A percentile compares a stretch with the other conserved stretches of the same genome.
These are phyloP conservation scores for Drosophila quadrilineata DNA, from an alignment of 1,140 invertebrate genomes.

Conservation along the genomic window DNA sequence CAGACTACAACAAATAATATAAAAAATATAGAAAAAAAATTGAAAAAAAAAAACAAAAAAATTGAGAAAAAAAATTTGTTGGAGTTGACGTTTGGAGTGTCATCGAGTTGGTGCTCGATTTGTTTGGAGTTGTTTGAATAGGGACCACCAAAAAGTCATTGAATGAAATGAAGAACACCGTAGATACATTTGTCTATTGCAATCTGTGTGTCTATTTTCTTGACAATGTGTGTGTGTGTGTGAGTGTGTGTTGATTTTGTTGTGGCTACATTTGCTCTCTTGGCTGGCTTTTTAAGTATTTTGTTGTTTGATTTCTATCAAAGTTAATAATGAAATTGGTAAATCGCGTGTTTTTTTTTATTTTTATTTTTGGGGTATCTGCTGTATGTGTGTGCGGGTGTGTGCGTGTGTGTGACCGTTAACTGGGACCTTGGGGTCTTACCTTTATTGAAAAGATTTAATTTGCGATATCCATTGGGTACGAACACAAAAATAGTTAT, in stretches of 20 bases:
- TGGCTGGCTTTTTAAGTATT: conserved; percentile 64
- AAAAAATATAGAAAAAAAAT: too few relatives aligned
- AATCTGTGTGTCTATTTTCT: not conserved
- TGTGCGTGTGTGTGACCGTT: conserved; percentile 39
- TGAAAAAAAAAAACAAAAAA: too few relatives aligned
- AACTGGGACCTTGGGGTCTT: conserved; percentile 53
- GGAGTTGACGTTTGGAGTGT: conserved; percentile 75
- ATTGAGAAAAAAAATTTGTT: conserved; percentile 61
- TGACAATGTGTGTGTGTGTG: conserved; percentile 1
- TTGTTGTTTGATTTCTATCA: conserved; percentile 78
- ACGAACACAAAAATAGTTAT: conserved; percentile 18
- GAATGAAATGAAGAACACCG: conserved; percentile 76
- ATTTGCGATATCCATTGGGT: conserved; percentile 75
- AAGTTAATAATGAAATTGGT: conserved; percentile 79
- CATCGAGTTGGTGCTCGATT: conserved; percentile 75
- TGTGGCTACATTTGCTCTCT: conserved; percentile 40
- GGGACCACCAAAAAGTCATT: conserved; percentile 79
- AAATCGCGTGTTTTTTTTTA: conserved; percentile 53
- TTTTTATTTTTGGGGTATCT: conserved; percentile 27
- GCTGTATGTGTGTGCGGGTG: not conserved
- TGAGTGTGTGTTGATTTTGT: conserved; percentile 22
- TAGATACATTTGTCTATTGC: conserved; percentile 56
- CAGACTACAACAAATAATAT: too few relatives aligned
- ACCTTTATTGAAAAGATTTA: conserved; percentile 69
- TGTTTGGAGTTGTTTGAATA: conserved; percentile 79